Conservation (phyloP, 1,140 invertebrate species). For the Antheraea pernyi region DNA sequence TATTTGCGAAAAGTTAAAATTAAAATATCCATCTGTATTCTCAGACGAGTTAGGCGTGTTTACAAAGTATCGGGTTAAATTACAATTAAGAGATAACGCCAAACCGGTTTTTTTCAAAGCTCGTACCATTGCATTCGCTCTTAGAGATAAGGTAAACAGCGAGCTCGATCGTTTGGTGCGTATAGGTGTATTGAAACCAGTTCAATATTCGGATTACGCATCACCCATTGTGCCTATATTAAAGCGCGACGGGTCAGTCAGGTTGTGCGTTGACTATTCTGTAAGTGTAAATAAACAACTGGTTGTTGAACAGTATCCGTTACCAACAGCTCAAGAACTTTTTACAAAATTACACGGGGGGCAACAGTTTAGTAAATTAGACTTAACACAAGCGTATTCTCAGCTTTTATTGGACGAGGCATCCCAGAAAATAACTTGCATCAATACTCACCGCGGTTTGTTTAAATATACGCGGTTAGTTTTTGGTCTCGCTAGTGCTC, state of each 20-base stretch:
- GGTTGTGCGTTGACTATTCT: not conserved
- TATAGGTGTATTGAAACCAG: not conserved
- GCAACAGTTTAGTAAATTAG: not conserved
- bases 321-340: not conserved
- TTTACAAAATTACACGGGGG: not conserved
- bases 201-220: not conserved
- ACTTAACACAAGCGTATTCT: not conserved
- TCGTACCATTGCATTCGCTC: too few species aligned
- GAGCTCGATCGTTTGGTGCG: not conserved
- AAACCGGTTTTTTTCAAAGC: too few species aligned
- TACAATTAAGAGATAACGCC: too few species aligned
- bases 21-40: too few species aligned
- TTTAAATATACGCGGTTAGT: not conserved
- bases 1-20: too few species aligned
- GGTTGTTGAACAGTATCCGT: not conserved
- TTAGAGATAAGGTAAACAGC: too few species aligned
- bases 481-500: not conserved
- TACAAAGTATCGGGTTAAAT: too few species aligned
- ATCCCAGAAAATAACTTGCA: not conserved
- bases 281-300: not conserved
- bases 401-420: not conserved
- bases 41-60: too few species aligned
- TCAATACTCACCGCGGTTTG: not conserved
- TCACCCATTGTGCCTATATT: not conserved
- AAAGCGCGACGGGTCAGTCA: not conserved